Base-by-base conservation (phyloP, 1,140 invertebrate genomes). In the Branchinecta lynchi region DNA sequence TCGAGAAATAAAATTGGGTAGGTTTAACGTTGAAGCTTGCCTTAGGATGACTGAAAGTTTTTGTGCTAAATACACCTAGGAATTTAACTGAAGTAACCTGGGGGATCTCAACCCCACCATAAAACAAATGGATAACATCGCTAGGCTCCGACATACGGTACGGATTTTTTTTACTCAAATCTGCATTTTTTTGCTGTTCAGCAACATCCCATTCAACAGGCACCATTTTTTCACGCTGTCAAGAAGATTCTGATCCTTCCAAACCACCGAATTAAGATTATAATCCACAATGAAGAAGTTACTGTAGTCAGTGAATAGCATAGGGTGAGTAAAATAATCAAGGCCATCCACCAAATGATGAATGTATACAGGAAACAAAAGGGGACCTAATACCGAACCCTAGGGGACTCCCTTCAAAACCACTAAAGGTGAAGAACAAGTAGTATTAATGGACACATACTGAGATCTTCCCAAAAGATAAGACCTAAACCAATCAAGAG, bases 341-440 rank as follows among this genome's bases (percentile, higher is more conserved):
- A 51, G 46, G n/a, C 46, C 46, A 51, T 51, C 9, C 46, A 51
- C 46, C n/a, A 51, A n/a, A 51, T 51, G 9, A 51, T 51, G 9
- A 51, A 51, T 51, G n/a, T 51, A 51, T 9, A 51, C 46, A 51
- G n/a, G 46, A 51, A 51, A 51, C n/a, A 51, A 51, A 51, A 51
- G 46, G 46, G 46, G 46, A 51, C 46, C 46, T 51, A n/a, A 51
- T 51, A 51, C 46, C 46, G 46, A 51, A 51, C 46, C 46, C n/a
- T 51, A n/a, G 46, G n/a, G 46, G n/a, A 51, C 46, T 51, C 46
- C 46, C 46, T 51, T 51, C 9, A 51, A 51, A 51, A 51, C 46
- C n/a, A 51, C 9, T 51, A 51, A 51, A 51, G 46, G 46, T 51
- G 46, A n/a, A 51, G 46, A 51, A n/a, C 46, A 51, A 9, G 46